phyloP scores from a whole-genome alignment of 2,113 vertebrate species.

The Centropus bengalensis region DNA sequence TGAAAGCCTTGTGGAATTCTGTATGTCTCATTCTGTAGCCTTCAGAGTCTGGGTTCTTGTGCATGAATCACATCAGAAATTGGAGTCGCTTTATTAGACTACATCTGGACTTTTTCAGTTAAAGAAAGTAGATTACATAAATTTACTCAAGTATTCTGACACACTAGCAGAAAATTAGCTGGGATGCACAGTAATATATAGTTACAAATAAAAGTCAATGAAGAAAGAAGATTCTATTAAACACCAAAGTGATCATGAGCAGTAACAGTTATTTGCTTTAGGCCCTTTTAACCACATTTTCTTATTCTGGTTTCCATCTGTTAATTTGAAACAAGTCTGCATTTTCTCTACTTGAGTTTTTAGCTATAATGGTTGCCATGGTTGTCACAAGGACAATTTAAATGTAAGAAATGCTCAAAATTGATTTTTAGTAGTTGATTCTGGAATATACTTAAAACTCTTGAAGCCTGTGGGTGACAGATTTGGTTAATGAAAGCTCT shows the following conservation, averaged over 20 bases:
- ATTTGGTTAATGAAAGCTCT: not conserved
- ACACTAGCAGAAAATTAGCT: not conserved
- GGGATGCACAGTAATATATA: not conserved
- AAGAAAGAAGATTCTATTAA: slow-evolving; percentile 26
- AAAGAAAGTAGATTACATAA: not conserved
- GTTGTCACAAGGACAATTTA: slow-evolving; percentile 29
- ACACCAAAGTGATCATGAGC: not conserved
- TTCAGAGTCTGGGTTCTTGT: not conserved
- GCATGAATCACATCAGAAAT: not conserved
- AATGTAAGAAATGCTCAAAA: not conserved
- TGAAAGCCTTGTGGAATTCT: not conserved
- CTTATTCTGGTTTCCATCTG: not conserved
- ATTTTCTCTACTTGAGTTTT: not conserved
- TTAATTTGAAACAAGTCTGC: slow-evolving; percentile 28
- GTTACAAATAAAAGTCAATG: not conserved
- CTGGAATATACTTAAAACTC: not conserved
- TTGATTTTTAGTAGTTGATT: not conserved
- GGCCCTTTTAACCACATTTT: slow-evolving; percentile 7
- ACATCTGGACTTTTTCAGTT: not conserved
- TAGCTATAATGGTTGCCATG: slow-evolving; percentile 5
- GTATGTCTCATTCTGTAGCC: not conserved
- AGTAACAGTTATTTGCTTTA: not conserved
- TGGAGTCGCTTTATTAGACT: not conserved
- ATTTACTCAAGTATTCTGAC: not conserved
- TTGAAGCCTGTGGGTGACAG: not conserved